Evolutionary conservation across 2,113 vertebrate genomes (phyloP).

Genomic region (Daboia siamensis): DNA sequence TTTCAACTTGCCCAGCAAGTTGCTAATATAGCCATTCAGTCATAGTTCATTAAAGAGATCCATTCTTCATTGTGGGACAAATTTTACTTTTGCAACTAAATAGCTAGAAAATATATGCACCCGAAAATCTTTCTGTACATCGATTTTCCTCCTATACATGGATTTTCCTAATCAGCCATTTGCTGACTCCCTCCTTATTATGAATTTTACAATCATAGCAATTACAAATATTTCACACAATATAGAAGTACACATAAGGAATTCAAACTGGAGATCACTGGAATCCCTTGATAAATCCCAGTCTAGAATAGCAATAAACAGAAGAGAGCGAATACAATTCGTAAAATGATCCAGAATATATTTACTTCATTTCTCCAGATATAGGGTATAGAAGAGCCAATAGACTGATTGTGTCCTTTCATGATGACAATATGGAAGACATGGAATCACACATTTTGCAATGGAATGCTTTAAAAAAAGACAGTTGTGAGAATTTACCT

Average conservation of each 20-base stretch:
- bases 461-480: background rate
- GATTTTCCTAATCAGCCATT: background rate
- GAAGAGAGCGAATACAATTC: background rate
- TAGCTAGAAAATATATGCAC: background rate
- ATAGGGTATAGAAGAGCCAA: background rate
- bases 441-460: background rate
- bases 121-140: background rate
- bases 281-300: background rate
- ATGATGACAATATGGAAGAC: background rate
- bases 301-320: background rate
- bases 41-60: background rate
- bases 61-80: background rate
- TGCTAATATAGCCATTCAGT: background rate
- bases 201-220: background rate
- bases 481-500: background rate
- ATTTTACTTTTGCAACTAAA: background rate
- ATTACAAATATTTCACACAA: background rate
- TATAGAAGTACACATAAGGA: background rate
- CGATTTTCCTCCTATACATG: background rate
- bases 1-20: background rate
- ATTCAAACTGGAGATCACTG: background rate
- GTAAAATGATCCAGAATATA: background rate
- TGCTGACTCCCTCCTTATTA: background rate
- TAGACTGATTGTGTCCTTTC: background rate
- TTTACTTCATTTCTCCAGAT: background rate